These are phyloP conservation scores for Beaufortia kweichowensis DNA, from an alignment of 2,113 vertebrate genomes.

Conservation along the genomic window DNA sequence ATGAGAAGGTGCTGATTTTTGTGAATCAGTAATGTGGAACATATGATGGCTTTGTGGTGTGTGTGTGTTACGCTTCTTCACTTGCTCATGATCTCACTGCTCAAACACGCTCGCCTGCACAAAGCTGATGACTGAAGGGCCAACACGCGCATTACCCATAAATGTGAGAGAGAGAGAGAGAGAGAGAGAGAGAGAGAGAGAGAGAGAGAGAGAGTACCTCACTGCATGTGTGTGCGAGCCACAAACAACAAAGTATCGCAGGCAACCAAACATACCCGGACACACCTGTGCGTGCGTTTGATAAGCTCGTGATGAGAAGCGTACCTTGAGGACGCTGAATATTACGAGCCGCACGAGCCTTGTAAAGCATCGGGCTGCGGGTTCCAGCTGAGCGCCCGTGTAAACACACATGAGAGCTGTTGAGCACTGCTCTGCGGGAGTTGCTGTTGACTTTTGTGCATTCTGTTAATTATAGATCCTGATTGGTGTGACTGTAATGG, in stretches of 20 bases:
- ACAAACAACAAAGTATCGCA: background rate
- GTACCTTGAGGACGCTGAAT: constrained; percentile 8
- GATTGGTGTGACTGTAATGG: constrained; percentile 76
- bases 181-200: constrained; percentile 35
- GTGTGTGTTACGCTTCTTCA: constrained; percentile 72
- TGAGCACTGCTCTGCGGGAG: constrained; percentile 70
- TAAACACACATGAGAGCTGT: constrained; percentile 74
- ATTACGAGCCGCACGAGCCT: background rate
- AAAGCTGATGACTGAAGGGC: constrained; percentile 43
- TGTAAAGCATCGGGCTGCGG: constrained; percentile 52
- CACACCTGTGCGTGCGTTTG: background rate
- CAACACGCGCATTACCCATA: constrained; percentile 19
- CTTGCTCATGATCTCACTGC: constrained; percentile 79
- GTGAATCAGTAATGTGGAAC: constrained; percentile 78
- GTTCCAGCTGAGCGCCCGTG: constrained; percentile 77
- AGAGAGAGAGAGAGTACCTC: constrained; percentile 3
- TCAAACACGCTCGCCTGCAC: constrained; percentile 69
- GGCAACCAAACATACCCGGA: background rate
- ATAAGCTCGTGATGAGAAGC: constrained; percentile 16
- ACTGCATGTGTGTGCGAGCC: constrained; percentile 24
- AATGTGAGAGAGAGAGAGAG: constrained; percentile 45
- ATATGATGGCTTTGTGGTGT: constrained; percentile 73
- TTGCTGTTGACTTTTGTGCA: constrained; percentile 74
- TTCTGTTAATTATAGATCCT: constrained; percentile 78
- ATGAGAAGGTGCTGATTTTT: constrained; percentile 58